Conservation (phyloP, 2,888 invertebrate genomes). For the Mythimna vitellina region DNA sequence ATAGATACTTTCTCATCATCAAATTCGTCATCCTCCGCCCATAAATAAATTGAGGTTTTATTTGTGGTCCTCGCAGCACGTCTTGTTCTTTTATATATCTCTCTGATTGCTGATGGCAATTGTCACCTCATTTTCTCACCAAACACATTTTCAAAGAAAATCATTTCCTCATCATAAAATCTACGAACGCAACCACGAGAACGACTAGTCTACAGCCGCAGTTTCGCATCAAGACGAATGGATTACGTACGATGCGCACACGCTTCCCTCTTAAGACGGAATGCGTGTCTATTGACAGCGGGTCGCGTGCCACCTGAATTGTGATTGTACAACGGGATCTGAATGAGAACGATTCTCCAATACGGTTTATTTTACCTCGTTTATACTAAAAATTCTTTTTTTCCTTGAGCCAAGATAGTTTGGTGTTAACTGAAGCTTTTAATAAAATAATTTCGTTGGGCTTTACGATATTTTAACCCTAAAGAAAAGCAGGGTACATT, state of each 20-base stretch:
- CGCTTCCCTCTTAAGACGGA: constrained; percentile 76
- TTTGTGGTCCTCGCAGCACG: neutral
- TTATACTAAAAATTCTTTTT: constrained; percentile 33
- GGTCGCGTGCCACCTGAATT: constrained; percentile 80
- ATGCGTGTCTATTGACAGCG: constrained; percentile 80
- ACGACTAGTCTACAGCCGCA: constrained; percentile 22
- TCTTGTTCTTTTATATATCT: neutral
- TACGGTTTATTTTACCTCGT: constrained; percentile 56
- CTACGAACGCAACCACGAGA: constrained; percentile 13
- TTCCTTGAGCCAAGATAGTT: constrained; percentile 5
- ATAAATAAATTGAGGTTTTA: neutral
- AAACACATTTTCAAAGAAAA: neutral
- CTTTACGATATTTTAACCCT: neutral
- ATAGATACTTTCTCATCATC: neutral
- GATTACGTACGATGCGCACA: constrained; percentile 63
- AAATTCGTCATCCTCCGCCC: neutral
- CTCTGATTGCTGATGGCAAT: neutral
- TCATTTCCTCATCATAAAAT: constrained; percentile 5
- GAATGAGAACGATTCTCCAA: constrained; percentile 66
- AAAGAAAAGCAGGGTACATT: neutral
- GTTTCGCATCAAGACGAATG: constrained; percentile 65
- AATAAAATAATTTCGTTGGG: neutral
- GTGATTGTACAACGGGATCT: constrained; percentile 82
- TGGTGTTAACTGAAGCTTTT: neutral
- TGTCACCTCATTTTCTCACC: neutral